Percentiles rank a stretch among this genome's conserved stretches.
Conservation (phyloP, 1,140 invertebrate species). For the Drosophila burlai region DNA sequence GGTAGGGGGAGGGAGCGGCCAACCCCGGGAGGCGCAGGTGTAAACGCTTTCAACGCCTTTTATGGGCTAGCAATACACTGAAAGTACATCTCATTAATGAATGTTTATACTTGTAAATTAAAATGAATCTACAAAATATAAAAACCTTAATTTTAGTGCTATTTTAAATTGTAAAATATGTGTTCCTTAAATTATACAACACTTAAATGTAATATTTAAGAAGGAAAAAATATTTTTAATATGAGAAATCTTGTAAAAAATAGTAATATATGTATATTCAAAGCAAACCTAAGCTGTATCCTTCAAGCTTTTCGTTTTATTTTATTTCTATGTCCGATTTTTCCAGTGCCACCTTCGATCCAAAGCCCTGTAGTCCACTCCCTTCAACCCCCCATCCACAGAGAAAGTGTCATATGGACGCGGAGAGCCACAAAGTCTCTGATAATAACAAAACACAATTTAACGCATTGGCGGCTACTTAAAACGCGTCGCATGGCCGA, state of each 20-base stretch:
- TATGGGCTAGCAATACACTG: slow-evolving; percentile 32
- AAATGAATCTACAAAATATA: neutral
- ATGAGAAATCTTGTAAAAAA: no score
- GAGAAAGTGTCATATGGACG: slow-evolving; percentile 73
- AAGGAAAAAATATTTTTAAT: no score
- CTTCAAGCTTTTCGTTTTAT: fast-evolving
- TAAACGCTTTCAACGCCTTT: slow-evolving; percentile 76
- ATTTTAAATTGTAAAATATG: neutral
- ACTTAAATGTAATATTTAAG: neutral
- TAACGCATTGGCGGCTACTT: slow-evolving; percentile 82
- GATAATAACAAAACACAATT: slow-evolving; percentile 80
- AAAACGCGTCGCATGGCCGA: slow-evolving; percentile 78
- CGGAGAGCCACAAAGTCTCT: slow-evolving; percentile 39
- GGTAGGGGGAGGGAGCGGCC: neutral
- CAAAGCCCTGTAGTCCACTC: slow-evolving; percentile 1
- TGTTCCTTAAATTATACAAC: neutral
- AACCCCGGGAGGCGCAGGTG: slow-evolving; percentile 59
- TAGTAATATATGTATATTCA: neutral
- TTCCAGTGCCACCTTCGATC: slow-evolving; percentile 12
- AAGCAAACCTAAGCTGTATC: fast-evolving
- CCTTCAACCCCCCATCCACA: neutral
- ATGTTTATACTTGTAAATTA: no score
- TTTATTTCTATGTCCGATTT: neutral
- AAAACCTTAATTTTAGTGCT: neutral
- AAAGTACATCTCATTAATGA: neutral